Percentiles rank a stretch among this genome's conserved stretches.
Conservation (phyloP, 2,113 vertebrate species). For the Nerophis ophidion region DNA sequence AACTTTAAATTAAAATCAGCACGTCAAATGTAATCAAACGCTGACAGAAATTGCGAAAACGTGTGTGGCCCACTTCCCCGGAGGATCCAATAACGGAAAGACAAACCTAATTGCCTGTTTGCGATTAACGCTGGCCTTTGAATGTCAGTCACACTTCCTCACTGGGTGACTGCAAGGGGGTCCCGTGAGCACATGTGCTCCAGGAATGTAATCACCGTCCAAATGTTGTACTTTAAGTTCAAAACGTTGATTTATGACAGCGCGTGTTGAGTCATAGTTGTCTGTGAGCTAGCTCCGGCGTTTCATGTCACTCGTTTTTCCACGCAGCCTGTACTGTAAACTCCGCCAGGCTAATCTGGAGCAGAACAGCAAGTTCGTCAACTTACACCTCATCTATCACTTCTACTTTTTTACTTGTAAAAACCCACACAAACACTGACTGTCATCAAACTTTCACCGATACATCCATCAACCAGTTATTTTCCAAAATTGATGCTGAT, state of each 20-base stretch:
- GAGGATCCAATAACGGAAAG: conserved; percentile 51
- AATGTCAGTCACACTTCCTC: conserved; percentile 59
- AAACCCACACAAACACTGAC: conserved; percentile 8
- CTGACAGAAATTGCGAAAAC: background rate
- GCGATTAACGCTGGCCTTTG: conserved; percentile 55
- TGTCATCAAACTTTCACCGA: conserved; percentile 23
- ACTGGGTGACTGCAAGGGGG: conserved; percentile 41
- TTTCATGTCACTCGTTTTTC: conserved; percentile 27
- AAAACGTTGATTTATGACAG: conserved; percentile 32
- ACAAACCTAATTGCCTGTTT: conserved; percentile 65
- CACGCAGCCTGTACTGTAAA: background rate
- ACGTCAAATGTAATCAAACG: background rate
- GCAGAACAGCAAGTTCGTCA: conserved; percentile 7
- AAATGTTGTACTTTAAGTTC: conserved; percentile 25
- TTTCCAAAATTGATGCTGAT: conserved; percentile 16
- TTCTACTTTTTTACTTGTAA: conserved; percentile 6
- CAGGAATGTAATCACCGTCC: conserved; percentile 58
- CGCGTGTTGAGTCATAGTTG: conserved; percentile 32
- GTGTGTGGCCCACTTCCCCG: conserved; percentile 32
- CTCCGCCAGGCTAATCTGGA: conserved; percentile 9
- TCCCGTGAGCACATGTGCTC: conserved; percentile 58
- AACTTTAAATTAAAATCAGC: too few relatives aligned
- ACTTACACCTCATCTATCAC: conserved; percentile 18
- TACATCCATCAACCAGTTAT: background rate
- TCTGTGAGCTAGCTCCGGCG: conserved; percentile 1